Base-by-base conservation (phyloP, 2,888 invertebrate species). In the Shargacucullia verbasci region DNA sequence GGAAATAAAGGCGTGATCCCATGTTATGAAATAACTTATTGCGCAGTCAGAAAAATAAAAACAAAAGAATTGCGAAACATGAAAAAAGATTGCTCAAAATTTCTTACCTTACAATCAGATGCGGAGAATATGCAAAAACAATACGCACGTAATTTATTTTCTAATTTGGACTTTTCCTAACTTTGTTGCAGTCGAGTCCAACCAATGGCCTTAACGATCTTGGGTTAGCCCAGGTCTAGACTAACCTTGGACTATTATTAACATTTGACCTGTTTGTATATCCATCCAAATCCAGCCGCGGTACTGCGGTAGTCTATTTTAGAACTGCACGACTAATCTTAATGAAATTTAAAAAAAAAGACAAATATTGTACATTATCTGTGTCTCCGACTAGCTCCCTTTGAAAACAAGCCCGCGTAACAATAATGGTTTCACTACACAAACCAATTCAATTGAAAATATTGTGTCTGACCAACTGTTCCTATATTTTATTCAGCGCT, bases 401-500 rank as follows among this genome's bases (percentile, higher is more conserved):
- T 62, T 38, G 7, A 52, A 50, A 58, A 53, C 70, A 62, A 72
- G 49, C 46, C 7, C 38, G 31, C 40, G 47, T 54, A 59, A 76
- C 73, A 76, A 78, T 79, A 78, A 82, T 73, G 53, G 70, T 58
- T 70, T 73, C 68, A 62, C 70, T 70, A 66, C 50, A 70, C 66
- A 66, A 49, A 57, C 35, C 56, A 37, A 79, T 78, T 57, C 70
- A 67, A 82, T 79, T 76, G 79, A 80, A 85, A 85, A 80, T 82
- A 80, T 77, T 70, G 67, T 78, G 71, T 61, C 65, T 71, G 70
- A 65, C 72, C 76, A 49, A 61, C 52, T 48, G 66, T 56, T 62
- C 59, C 62, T 70, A 82, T 85, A 79, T 84, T 81, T 86, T 83
- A 87, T 87, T 86, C 84, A 84, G 58, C 57, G 54, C 43, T 31